Percentiles rank a stretch among this genome's conserved stretches.
These are phyloP conservation scores for Cantharis nigra DNA, from an alignment of 2,888 invertebrate genomes.

Conservation along the genomic window DNA sequence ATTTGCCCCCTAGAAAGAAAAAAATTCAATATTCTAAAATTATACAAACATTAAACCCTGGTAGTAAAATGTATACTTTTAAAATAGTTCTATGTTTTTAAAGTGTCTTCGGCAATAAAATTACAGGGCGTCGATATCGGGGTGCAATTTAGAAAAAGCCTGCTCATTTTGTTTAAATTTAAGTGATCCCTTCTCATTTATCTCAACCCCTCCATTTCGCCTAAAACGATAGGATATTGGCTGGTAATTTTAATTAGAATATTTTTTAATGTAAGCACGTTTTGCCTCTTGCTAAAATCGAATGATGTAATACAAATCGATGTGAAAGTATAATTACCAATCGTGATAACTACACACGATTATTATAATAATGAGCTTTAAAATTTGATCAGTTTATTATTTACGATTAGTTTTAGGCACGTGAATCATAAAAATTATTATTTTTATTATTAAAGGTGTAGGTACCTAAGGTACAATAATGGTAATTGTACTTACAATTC, in stretches of 20 bases:
- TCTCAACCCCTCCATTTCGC: conserved; percentile 14
- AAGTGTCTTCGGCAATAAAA: conserved; percentile 48
- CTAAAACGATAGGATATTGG: conserved; percentile 11
- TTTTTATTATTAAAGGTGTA: conserved; percentile 1
- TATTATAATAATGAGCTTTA: conserved; percentile 11
- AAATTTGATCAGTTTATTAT: conserved; percentile 6
- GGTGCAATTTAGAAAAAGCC: conserved; percentile 49
- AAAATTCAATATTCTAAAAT: conserved; percentile 37
- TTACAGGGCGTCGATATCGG: conserved; percentile 50
- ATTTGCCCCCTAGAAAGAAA: neutral
- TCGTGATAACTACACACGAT: neutral
- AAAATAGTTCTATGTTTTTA: conserved; percentile 38
- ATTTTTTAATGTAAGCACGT: neutral
- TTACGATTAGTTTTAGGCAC: conserved; percentile 12
- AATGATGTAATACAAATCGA: conserved; percentile 1
- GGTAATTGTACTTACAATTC: neutral
- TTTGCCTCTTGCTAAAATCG: neutral
- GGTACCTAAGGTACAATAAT: neutral
- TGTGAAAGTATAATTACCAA: conserved; percentile 5
- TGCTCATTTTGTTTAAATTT: conserved; percentile 43
- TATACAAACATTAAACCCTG: conserved; percentile 48
- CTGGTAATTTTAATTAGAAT: conserved; percentile 14
- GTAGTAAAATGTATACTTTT: conserved; percentile 35
- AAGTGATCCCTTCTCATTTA: conserved; percentile 16
- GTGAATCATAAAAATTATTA: neutral